These are phyloP conservation scores for Platanista minor DNA, from an alignment of 2,113 vertebrate species.

Conservation along the genomic window DNA sequence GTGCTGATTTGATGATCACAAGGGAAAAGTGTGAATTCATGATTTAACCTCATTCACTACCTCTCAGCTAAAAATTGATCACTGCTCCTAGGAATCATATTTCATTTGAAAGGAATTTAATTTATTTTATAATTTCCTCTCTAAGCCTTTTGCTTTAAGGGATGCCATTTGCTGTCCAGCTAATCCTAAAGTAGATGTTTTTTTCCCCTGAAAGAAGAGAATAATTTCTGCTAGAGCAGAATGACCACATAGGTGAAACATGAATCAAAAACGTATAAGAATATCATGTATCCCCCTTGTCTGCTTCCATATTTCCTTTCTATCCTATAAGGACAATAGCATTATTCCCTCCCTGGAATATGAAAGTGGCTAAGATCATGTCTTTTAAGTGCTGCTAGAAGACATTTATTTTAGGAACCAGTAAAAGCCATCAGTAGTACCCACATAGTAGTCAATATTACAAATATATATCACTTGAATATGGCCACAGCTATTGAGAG, in stretches of 20 bases:
- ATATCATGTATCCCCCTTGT: background rate
- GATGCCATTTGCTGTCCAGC: background rate
- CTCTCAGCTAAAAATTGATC: conserved; percentile 68
- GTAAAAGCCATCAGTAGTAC: conserved; percentile 37
- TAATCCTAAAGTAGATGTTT: background rate
- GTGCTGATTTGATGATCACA: conserved; percentile 68
- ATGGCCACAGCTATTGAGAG: conserved; percentile 20
- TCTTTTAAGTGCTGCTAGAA: conserved; percentile 20
- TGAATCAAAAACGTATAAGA: conserved; percentile 18
- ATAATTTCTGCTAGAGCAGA: background rate
- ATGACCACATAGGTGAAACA: background rate
- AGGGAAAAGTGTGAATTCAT: conserved; percentile 72
- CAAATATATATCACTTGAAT: conserved; percentile 60
- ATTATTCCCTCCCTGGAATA: conserved; percentile 37
- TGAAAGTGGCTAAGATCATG: conserved; percentile 42
- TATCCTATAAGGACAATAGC: conserved; percentile 22
- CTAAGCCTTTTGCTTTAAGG: conserved; percentile 46
- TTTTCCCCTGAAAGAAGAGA: conserved; percentile 7
- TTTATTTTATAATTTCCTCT: conserved; percentile 67
- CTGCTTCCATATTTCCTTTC: conserved; percentile 15
- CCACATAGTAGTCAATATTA: conserved; percentile 45
- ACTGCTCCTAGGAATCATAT: conserved; percentile 38
- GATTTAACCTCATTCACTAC: conserved; percentile 68
- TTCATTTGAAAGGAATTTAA: conserved; percentile 67
- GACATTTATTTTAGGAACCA: conserved; percentile 61